A percentile compares a stretch with the other conserved stretches of the same genome.
Evolutionary conservation across 2,888 invertebrate species (phyloP).

Genomic region (Coenonympha arcania): DNA sequence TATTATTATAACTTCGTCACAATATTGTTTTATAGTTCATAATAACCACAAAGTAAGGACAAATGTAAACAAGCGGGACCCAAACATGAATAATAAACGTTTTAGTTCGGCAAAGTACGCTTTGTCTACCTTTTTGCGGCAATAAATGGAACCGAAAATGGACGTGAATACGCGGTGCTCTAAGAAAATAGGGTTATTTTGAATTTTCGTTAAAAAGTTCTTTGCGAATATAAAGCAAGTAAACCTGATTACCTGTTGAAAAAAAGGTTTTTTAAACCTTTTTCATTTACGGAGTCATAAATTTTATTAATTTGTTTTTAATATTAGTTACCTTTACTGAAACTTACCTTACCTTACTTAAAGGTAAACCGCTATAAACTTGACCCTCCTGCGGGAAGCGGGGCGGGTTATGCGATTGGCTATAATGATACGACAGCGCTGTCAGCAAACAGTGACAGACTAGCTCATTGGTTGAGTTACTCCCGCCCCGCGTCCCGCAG

Average conservation of each 20-base stretch:
- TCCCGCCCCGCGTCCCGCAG: too few species aligned
- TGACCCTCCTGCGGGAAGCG: too few species aligned
- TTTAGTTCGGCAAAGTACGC: constrained; percentile 1
- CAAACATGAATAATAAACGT: constrained; percentile 6
- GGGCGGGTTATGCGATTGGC: too few species aligned
- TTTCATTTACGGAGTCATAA: too few species aligned
- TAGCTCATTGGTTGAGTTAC: too few species aligned
- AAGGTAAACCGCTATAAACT: too few species aligned
- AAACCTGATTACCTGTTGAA: neutral
- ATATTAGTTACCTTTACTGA: too few species aligned
- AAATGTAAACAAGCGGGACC: neutral
- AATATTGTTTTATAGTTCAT: neutral
- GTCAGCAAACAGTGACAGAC: too few species aligned
- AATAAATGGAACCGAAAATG: constrained; percentile 5
- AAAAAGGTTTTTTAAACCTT: neutral
- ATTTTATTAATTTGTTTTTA: too few species aligned
- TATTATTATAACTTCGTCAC: neutral
- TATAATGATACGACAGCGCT: too few species aligned
- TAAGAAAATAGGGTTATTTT: constrained; percentile 12
- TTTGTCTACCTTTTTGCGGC: neutral
- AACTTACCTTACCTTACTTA: too few species aligned
- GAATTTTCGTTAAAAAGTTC: constrained; percentile 6
- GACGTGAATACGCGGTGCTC: neutral
- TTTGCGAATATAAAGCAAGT: constrained; percentile 5
- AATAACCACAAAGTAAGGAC: neutral